Evolutionary conservation across 2,113 vertebrate species (phyloP).

Genomic region (Nettapus auritus): DNA sequence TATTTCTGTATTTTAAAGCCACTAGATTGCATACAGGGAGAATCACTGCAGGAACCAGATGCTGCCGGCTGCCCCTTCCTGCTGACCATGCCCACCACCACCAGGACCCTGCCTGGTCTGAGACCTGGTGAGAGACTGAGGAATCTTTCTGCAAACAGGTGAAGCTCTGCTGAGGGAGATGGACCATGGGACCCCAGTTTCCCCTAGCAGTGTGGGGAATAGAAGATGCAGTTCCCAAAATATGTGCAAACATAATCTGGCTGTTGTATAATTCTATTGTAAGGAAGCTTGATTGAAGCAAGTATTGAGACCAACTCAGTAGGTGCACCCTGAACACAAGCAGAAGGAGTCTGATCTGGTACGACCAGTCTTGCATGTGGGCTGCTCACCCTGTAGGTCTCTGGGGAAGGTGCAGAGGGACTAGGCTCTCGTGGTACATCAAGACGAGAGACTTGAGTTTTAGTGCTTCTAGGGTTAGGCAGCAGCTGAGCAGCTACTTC

Average conservation of each 20-base stretch:
- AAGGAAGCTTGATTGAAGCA: not conserved
- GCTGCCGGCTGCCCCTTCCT: not conserved
- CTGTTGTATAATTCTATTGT: not conserved
- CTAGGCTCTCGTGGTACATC: not conserved
- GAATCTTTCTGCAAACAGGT: not conserved
- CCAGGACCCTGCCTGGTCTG: not conserved
- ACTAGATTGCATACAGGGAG: not conserved
- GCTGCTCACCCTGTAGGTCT: not conserved
- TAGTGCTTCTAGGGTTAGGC: not conserved
- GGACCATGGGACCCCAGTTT: no score
- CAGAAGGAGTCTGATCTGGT: not conserved
- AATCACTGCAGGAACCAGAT: not conserved
- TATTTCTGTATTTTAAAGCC: not conserved
- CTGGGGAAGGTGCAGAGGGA: not conserved
- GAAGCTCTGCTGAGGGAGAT: not conserved
- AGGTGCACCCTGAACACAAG: not conserved
- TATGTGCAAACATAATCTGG: fast-evolving
- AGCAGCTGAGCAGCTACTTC: not conserved
- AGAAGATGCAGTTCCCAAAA: not conserved
- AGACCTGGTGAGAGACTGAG: fast-evolving
- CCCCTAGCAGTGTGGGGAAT: not conserved
- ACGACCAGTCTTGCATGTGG: fast-evolving
- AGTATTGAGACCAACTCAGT: not conserved
- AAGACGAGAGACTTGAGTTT: not conserved
- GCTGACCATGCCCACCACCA: not conserved